Base-by-base conservation (phyloP, 2,797 vertebrate species). In the Anguilla megastoma region DNA sequence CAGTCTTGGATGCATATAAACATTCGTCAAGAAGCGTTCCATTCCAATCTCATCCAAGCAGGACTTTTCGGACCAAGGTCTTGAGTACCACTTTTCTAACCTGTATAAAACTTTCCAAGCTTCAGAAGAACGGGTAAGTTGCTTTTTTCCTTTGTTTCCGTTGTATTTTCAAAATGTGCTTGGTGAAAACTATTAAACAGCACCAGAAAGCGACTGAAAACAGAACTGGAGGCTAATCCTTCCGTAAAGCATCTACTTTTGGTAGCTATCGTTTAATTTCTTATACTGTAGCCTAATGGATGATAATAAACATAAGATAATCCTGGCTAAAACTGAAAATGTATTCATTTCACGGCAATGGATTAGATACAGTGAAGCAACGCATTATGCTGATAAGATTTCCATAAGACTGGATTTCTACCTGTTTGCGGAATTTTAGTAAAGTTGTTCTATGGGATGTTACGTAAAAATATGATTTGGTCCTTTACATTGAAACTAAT, bases 1-100 rank as follows among this genome's bases (percentile, higher is more conserved):
- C 94, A 88, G 89, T 91, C 91, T 92, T 92, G 94, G 95, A 92
- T 90, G 94, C 95, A 96, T 97, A 97, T 96, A 97, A 97, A 92
- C 90, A 71, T 80, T 86, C 89, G 90, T 87, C 88, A 85, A 45
- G 89, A 88, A 86, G 63, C 56, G 79, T 52, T 93, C 88, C 91
- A 88, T 88, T 92, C 88, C 89, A 88, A 91, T 87, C 91, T 82
- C 86, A 69, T 86, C 90, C 92, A 92, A 93, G 90, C 88, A 89
- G 90, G 92, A 92, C 92, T 88, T 89, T 88, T 74, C 90, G 88
- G 82, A 89, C 91, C 87, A 86, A 9, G 85, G 52, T 88, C 89
- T 85, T 36, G 88, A 85, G 83, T 89, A 87, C 89, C 71, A 90
- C 54, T 89, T 82, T 84, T 88, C 84, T 87, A 82, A 41, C 86